Evolutionary conservation across 2,888 invertebrate genomes (phyloP), one percentile per base, ranked within the genome.

Genomic region (Tridacna gigas): DNA sequence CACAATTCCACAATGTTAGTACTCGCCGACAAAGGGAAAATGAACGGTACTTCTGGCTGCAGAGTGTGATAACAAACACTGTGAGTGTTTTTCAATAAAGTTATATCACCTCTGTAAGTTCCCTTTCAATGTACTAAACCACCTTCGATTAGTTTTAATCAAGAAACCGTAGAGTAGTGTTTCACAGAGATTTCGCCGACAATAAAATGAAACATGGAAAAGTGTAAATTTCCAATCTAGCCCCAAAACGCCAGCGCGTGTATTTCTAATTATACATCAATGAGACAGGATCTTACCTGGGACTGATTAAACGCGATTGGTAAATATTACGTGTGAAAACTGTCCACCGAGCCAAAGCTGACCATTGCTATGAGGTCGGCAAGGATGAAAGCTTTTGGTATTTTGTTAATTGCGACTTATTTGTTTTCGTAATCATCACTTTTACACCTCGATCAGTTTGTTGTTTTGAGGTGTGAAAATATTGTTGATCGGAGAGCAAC

Each of bases 201-300:
- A 63, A 63, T 7, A 22, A 63, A 4, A 3, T 7, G 37, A 63
- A 22, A 63, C 63, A 63, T 12, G 1, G 13, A 25, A 25, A 63
- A 13, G 22, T 63, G 63, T 25, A 22, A 63, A 63, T 63, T 22
- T 25, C 4, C 22, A 25, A 63, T 25, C 13, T 7, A 25, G 26
- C 20, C 63, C n/a, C 22, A 51, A 71, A 71, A 48, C 71, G 71
- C 71, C 48, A 37, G 71, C 71, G 71, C 51, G 71, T 71, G 71
- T 48, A 71, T 51, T 18, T 26, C 18, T 71, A 71, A 71, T 71
- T 71, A 51, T 7, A 25, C 22, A 2, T 51, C 20, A 48, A 51
- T 71, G 22, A n/a, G 71, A 22, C 51, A 9, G 9, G 51, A 51
- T 71, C 15, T 13, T n/a, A 48, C 47, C 63, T 13, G 4, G 0